Evolutionary conservation across 2,113 vertebrate species (phyloP), one percentile per base, ranked within the genome.

Genomic region (Ranitomeya imitator): DNA sequence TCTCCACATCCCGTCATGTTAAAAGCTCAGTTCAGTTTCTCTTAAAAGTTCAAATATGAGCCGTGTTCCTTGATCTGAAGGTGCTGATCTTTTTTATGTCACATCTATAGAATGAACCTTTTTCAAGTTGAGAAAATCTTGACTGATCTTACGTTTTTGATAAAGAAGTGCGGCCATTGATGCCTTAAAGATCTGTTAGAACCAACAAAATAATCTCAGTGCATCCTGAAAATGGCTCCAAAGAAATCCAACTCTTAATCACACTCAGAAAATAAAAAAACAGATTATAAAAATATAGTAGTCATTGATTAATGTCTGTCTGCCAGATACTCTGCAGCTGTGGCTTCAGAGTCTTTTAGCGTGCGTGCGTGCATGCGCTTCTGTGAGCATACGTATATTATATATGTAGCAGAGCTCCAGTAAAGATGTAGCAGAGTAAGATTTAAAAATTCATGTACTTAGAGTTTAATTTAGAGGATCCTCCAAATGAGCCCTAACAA

Each of bases 71-170:
- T 87, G 86, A 87, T 87, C 79, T 87, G 86, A 87, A 87, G 86
- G 78, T 83, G 86, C 86, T 82, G 86, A 88, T 76, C 86, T 88
- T 83, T 86, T 87, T 88, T 73, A 83, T 88, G 86, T 54, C 86
- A 83, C 79, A 73, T 88, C 79, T 88, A 81, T 83, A 82, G 86
- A 76, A 76, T 83, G 76, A 83, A 74, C 60, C 86, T 83, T 83
- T 45, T 88, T 88, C 81, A 82, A 83, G 79, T 69, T 69, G 31
- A 82, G 37, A 87, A 71, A 74, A 73, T 83, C 31, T 57, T 61
- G 55, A 88, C 67, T 88, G 86, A 88, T 88, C 79, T 80, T 74
- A 31, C 16, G 9, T 82, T 83, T 87, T 52, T 81, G 79, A 88
- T 13, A 79, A 52, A 31, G 52, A 54, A 86, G 76, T 26, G 23